Conservation (phyloP, 1,140 invertebrate genomes). For the Drosophila azteca region DNA sequence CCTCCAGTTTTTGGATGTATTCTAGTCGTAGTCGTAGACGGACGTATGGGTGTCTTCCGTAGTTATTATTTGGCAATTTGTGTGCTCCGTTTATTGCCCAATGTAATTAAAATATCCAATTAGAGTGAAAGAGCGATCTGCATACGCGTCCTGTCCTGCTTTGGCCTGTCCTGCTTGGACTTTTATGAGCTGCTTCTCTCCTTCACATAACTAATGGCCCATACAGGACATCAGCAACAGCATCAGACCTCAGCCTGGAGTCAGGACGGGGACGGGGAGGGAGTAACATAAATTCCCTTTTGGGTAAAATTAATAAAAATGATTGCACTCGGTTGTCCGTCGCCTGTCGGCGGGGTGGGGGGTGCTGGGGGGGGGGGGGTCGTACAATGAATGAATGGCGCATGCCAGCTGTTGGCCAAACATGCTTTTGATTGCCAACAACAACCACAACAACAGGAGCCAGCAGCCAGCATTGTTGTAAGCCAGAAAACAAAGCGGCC, state of each 20-base stretch:
- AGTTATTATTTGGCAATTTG: slow-evolving; percentile 73
- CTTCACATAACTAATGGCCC: slow-evolving; percentile 72
- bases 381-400: slow-evolving; percentile 76
- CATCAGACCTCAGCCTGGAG: no score
- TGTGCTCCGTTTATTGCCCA: slow-evolving; percentile 49
- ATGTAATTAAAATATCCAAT: slow-evolving; percentile 80
- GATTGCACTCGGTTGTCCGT: slow-evolving; percentile 66
- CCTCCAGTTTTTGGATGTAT: slow-evolving; percentile 1
- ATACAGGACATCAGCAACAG: slow-evolving; percentile 19
- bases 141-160: slow-evolving; percentile 28
- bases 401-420: slow-evolving; percentile 80
- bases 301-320: slow-evolving; percentile 81
- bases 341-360: slow-evolving; percentile 13
- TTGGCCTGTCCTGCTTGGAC: neutral
- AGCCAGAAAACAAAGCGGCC: slow-evolving; percentile 31
- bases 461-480: slow-evolving; percentile 39
- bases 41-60: slow-evolving; percentile 22
- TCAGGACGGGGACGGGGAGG: slow-evolving; percentile 6
- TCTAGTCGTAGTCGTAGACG: slow-evolving; percentile 21
- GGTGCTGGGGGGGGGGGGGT: neutral
- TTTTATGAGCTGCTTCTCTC: slow-evolving; percentile 60
- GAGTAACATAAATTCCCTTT: slow-evolving; percentile 75
- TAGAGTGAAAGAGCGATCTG: slow-evolving; percentile 44
- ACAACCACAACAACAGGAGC: slow-evolving; percentile 22
- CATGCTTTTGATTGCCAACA: slow-evolving; percentile 78